Evolutionary conservation across 2,113 vertebrate genomes (phyloP).

Genomic region (Saimiri boliviensis): DNA sequence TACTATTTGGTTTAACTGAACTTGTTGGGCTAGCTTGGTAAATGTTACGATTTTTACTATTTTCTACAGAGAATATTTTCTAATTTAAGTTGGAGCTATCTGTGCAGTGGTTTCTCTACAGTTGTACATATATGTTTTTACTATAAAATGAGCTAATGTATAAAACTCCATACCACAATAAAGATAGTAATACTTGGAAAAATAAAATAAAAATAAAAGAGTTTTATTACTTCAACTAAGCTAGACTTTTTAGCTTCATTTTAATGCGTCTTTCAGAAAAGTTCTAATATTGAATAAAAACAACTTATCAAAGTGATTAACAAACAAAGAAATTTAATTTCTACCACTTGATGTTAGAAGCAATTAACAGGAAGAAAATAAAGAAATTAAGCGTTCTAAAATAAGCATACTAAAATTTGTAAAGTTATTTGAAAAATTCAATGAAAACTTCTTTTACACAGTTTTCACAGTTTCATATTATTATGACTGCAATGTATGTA

Average conservation of each 20-base stretch:
- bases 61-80: constrained; percentile 70
- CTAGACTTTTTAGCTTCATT: background rate
- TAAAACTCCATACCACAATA: constrained; percentile 67
- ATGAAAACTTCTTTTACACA: background rate
- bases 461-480: background rate
- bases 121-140: constrained; percentile 71
- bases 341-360: background rate
- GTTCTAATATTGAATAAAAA: background rate
- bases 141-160: constrained; percentile 64
- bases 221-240: background rate
- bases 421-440: background rate
- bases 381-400: background rate
- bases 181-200: constrained; percentile 62
- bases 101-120: constrained; percentile 44
- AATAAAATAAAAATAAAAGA: no score
- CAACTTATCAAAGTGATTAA: constrained; percentile 14
- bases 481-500: background rate
- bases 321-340: constrained; percentile 49
- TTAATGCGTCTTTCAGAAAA: background rate
- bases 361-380: background rate
- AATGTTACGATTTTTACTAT: constrained; percentile 59
- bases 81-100: constrained; percentile 52
- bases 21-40: background rate
- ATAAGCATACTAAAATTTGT: background rate
- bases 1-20: constrained; percentile 37